phyloP scores from a whole-genome alignment of 2,797 vertebrate species.

The Melanitta fusca region DNA sequence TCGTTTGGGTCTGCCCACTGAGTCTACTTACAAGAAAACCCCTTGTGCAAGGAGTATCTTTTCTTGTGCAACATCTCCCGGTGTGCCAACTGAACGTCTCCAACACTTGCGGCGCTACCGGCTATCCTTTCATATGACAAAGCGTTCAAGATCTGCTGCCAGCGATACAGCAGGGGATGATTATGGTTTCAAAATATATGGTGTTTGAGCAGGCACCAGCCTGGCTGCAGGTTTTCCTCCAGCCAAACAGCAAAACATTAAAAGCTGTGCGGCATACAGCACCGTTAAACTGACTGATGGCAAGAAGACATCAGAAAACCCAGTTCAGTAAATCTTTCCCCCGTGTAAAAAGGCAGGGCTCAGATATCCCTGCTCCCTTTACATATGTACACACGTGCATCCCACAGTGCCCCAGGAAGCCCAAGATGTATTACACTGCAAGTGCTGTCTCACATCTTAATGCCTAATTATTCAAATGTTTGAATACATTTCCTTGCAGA shows the following conservation, averaged over 20 bases:
- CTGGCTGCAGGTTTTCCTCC: not conserved
- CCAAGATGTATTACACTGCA: not conserved
- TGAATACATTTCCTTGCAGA: not conserved
- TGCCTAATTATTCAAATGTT: not conserved
- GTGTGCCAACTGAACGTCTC: not conserved
- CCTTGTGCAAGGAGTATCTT: not conserved
- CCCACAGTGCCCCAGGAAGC: conserved; percentile 28
- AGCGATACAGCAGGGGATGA: not conserved
- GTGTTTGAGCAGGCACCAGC: not conserved
- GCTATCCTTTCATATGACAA: not conserved
- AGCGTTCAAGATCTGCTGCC: not conserved
- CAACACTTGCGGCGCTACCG: rapidly evolving
- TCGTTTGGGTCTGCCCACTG: not conserved
- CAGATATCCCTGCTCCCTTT: conserved; percentile 15
- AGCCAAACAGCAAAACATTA: not conserved
- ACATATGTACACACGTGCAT: not conserved
- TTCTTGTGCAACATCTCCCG: not conserved
- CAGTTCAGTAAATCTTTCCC: not conserved
- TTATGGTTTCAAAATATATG: not conserved
- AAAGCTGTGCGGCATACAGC: conserved; percentile 1
- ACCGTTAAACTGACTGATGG: conserved; percentile 63
- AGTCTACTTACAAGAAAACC: not conserved
- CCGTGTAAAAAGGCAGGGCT: not conserved
- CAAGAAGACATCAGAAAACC: conserved; percentile 38
- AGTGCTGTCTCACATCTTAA: not conserved